Evolutionary conservation across 2,797 vertebrate species (phyloP), one percentile per base, ranked within the genome.

Genomic region (Neostethus bicornis): DNA sequence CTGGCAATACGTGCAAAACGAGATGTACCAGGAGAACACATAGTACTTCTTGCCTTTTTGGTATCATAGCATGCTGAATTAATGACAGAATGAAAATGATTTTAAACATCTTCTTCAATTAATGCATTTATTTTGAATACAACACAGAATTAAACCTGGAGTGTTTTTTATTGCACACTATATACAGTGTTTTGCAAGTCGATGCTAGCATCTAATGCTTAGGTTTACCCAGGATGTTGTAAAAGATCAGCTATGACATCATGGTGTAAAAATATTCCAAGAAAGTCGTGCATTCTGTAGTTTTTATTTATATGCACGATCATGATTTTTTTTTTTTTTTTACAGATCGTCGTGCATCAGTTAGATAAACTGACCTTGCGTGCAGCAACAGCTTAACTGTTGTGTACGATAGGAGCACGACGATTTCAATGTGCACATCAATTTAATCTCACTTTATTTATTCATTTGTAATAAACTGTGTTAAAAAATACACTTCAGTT

Each of bases 141-240:
- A 26, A 19, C 43, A 41, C 17, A 3, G 11, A 7, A n/a, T n/a
- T 14, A 3, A 4, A 19, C 9, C 17, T 7, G 7, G 7, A 32
- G 19, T 13, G 12, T 4, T 16, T 20, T n/a, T 34, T 3, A 23
- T 46, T 10, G 5, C 2, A 20, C 31, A 46, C 31, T 38, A 48
- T 16, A 47, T 23, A 34, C 44, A 14, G 8, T 25, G 43, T 61
- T 66, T 72, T 73, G 68, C 73, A 80, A 69, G 64, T 44, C 17
- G 21, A 38, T 51, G 34, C 37, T 73, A 60, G n/a, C n/a, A n/a
- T n/a, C n/a, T n/a, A n/a, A 55, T 66, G 61, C 54, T 65, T 64
- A 35, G 49, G 62, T 62, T 32, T 32, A 14, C 31, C 4, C 12
- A 4, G 12, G 31, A 3, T 14, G 31, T 14, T 14, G 4, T 32